These are phyloP conservation scores for Pygathrix nemaeus DNA, from an alignment of 2,113 vertebrate genomes.

Conservation along the genomic window DNA sequence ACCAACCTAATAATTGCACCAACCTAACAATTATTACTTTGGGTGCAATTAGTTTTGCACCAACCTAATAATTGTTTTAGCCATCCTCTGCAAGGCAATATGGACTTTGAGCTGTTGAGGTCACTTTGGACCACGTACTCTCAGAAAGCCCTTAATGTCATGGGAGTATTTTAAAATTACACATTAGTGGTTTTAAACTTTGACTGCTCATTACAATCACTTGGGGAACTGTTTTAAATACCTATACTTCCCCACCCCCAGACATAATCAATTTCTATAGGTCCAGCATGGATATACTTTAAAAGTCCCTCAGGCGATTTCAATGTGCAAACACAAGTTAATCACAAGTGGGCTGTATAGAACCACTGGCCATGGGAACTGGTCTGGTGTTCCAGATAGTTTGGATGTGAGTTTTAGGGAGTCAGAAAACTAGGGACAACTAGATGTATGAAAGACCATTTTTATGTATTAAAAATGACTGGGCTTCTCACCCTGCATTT, in stretches of 20 bases:
- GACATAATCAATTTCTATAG: neutral
- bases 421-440: neutral
- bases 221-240: neutral
- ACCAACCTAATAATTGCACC: too few relatives aligned
- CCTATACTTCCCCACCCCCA: neutral
- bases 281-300: neutral
- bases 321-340: neutral
- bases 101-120: too few relatives aligned
- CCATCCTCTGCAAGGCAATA: too few relatives aligned
- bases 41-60: too few relatives aligned
- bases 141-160: too few relatives aligned
- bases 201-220: too few relatives aligned
- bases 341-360: neutral
- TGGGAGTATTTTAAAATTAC: too few relatives aligned
- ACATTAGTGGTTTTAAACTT: too few relatives aligned
- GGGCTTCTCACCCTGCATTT: neutral
- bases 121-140: too few relatives aligned
- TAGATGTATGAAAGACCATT: neutral
- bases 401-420: neutral
- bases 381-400: neutral
- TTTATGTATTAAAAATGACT: neutral
- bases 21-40: too few relatives aligned
- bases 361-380: neutral
- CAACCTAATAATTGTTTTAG: too few relatives aligned
- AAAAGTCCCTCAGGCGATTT: neutral